Conservation (phyloP, 2,113 vertebrate species). For the Malurus elegans region DNA sequence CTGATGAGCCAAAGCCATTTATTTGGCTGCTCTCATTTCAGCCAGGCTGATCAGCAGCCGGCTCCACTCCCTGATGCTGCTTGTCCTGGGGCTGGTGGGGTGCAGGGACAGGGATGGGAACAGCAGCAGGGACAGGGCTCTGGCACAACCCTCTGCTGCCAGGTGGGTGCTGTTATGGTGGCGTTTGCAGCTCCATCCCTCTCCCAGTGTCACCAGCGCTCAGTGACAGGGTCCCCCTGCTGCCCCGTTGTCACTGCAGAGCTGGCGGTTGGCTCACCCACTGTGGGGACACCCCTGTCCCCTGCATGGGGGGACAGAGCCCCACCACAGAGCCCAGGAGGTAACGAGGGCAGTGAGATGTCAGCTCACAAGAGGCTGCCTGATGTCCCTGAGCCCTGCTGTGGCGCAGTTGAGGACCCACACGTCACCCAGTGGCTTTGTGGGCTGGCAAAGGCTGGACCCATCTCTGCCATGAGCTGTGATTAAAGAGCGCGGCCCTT, state of each 20-base stretch:
- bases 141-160: not conserved
- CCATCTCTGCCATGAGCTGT: not conserved
- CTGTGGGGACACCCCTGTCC: not conserved
- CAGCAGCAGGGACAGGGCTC: too few relatives aligned
- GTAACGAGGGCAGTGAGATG: not conserved
- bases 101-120: too few relatives aligned
- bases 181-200: fast-evolving
- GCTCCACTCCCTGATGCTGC: not conserved
- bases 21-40: not conserved
- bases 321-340: not conserved
- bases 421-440: fast-evolving
- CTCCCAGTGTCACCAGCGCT: not conserved
- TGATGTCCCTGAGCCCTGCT: not conserved
- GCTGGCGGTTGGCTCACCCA: fast-evolving
- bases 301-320: fast-evolving
- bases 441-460: not conserved
- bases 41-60: not conserved
- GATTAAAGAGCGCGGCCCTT: not conserved
- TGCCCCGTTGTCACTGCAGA: not conserved
- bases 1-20: not conserved
- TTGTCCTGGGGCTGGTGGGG: fast-evolving
- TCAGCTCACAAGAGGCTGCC: not conserved
- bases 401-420: fast-evolving
- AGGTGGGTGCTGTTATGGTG: fast-evolving
- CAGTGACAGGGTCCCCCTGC: not conserved